A percentile compares a stretch with the other conserved stretches of the same genome.
Evolutionary conservation across 2,113 vertebrate genomes (phyloP).

Genomic region (Nothocercus julius): DNA sequence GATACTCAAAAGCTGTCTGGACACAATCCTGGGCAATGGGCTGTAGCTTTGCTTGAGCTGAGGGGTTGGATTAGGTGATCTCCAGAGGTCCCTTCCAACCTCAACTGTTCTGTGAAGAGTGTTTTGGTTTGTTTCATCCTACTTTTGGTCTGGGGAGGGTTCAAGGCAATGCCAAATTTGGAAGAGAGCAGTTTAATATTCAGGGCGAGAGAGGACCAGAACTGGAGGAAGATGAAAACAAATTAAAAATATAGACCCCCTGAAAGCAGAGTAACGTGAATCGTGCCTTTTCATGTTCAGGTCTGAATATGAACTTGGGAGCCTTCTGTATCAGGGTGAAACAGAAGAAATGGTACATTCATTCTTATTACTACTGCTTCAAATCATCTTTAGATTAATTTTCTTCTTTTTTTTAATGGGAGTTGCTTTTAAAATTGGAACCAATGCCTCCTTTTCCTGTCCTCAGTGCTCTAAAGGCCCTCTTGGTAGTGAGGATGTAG

Average conservation of each 20-base stretch:
- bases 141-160: no score
- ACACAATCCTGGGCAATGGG: no score
- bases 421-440: slow-evolving; percentile 43
- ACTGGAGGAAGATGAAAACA: neutral
- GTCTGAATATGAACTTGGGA: neutral
- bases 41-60: no score
- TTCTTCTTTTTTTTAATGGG: neutral
- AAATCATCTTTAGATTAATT: slow-evolving; percentile 31
- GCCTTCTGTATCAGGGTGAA: neutral
- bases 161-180: neutral
- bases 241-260: neutral
- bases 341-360: neutral
- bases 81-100: no score
- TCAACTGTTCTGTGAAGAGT: neutral
- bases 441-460: slow-evolving; percentile 5
- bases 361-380: neutral
- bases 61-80: no score
- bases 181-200: neutral
- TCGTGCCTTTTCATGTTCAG: neutral
- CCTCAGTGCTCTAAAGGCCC: neutral
- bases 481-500: slow-evolving; percentile 45
- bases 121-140: neutral
- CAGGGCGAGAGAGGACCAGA: neutral
- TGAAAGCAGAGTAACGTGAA: neutral
- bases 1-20: no score